Base-by-base conservation (phyloP, 1,140 invertebrate genomes). In the Epicauta chinensis region DNA sequence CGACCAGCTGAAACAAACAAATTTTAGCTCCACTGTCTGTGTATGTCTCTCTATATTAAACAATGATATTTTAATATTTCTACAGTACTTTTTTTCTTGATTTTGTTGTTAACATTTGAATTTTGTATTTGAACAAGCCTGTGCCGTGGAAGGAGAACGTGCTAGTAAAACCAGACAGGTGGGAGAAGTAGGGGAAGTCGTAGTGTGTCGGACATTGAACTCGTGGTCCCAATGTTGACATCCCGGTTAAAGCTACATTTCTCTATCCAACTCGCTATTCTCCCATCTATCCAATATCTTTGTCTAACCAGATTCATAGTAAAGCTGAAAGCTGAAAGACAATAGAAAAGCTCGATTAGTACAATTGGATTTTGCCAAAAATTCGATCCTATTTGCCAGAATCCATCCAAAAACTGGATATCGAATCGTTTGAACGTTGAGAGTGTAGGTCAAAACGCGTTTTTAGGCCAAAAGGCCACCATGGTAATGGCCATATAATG, bases 161-260 rank as follows among this genome's bases (percentile, higher is more conserved):
- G 46, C 40, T 42, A 38, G 53, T 51, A 48, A 51, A 38, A 55
- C 58, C 58, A 59, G 53, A 60, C 55, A 54, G 51, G 62, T 62
- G 58, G 58, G 62, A 59, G 57, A 43, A 58, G 42, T 60, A 57
- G 62, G 62, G 53, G 60, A 61, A 58, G 44, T 52, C 55, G 57
- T 53, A 63, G 53, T 63, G 57, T 63, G 62, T 57, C 62, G 62
- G 62, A 40, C 59, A 55, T 62, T 61, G 62, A 63, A 61, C 62
- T 53, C 47, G 39, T 61, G 62, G 54, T 61, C 62, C 52, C 62
- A 54, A 63, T 63, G 62, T 63, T 63, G 62, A 63, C 60, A 61
- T 63, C 56, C 61, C 54, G 49, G 61, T 58, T 61, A 59, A 46
- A 51, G 30, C 51, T 51, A 31, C 44, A 43, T 32, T 48, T 62